phyloP scores from a whole-genome alignment of 2,113 vertebrate species.

The Tachysurus fulvidraco region DNA sequence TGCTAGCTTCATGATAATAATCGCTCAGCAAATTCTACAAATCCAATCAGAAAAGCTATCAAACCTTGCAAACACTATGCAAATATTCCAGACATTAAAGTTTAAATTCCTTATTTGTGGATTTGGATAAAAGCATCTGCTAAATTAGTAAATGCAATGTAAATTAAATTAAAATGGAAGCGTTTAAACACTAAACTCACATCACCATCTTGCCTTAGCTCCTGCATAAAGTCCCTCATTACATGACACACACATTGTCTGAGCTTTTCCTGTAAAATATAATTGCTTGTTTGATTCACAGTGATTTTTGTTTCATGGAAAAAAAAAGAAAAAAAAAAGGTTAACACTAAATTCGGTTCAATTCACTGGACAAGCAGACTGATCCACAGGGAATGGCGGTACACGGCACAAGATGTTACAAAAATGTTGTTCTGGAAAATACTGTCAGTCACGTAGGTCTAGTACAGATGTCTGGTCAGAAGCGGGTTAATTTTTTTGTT shows the following conservation, averaged over 20 bases:
- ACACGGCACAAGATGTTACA: not conserved
- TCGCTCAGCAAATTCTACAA: not conserved
- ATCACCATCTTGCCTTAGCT: not conserved
- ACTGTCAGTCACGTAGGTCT: not conserved
- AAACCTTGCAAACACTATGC: not conserved
- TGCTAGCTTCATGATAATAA: not conserved
- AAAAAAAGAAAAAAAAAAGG: not conserved
- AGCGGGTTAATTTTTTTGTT: not conserved
- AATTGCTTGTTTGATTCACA: not conserved
- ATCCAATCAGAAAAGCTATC: not conserved
- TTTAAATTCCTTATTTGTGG: too few species aligned
- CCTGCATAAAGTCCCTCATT: not conserved
- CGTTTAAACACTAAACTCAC: not conserved
- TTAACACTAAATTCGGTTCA: not conserved
- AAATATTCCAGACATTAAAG: not conserved
- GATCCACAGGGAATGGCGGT: not conserved
- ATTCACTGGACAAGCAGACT: not conserved
- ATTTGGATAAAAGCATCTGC: too few species aligned
- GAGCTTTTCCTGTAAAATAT: not conserved
- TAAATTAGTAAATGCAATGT: too few species aligned
- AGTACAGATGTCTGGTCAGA: not conserved
- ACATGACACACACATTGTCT: not conserved
- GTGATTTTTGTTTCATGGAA: not conserved
- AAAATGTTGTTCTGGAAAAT: not conserved
- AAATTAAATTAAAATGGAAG: not conserved